Conservation (phyloP, 2,797 vertebrate genomes). For the Characodon lateralis region DNA sequence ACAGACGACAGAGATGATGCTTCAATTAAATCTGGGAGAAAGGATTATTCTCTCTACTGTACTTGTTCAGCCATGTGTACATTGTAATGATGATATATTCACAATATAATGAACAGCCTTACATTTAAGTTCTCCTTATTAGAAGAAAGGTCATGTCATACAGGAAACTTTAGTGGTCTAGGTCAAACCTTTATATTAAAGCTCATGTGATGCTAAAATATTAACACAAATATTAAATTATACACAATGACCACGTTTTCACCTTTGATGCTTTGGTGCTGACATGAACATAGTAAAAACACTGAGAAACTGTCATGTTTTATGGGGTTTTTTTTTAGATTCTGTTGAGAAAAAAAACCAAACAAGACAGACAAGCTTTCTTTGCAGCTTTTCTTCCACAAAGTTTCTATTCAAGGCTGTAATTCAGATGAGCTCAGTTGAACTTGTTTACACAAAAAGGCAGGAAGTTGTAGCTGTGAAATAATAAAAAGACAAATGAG, state of each 20-base stretch:
- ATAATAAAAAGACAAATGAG: neutral
- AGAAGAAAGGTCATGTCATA: too few species aligned
- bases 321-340: neutral
- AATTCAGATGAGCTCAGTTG: constrained; percentile 23
- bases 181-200: too few species aligned
- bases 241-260: too few species aligned
- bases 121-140: too few species aligned
- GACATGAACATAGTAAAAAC: neutral
- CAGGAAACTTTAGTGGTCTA: too few species aligned
- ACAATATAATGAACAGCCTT: too few species aligned
- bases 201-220: too few species aligned
- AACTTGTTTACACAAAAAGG: neutral
- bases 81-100: too few species aligned
- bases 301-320: neutral
- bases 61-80: neutral
- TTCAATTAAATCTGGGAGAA: neutral
- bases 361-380: neutral
- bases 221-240: too few species aligned
- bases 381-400: constrained; percentile 17
- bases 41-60: neutral
- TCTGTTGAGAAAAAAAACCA: neutral
- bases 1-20: neutral
- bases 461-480: constrained; percentile 30
- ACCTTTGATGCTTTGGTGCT: neutral
- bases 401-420: constrained; percentile 11